Conservation (phyloP, 2,113 vertebrate genomes). For the Bambusicola thoracicus region DNA sequence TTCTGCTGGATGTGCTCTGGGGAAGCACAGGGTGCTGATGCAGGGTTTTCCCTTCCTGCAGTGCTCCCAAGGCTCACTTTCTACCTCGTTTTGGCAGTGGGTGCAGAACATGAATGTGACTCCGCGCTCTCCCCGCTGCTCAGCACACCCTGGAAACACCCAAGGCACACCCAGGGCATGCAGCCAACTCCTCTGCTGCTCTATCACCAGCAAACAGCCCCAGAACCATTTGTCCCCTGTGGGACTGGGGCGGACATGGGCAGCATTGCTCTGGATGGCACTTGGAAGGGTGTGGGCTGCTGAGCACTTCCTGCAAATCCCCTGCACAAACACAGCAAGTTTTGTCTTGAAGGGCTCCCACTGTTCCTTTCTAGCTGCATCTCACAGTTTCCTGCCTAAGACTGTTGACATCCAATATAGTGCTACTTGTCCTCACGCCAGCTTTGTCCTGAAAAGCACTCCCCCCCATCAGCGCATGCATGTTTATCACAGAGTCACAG, state of each 20-base stretch:
- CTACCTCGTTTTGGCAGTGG: not conserved
- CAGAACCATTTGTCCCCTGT: not conserved
- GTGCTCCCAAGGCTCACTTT: not conserved
- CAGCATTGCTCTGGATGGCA: accelerated
- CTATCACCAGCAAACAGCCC: not conserved
- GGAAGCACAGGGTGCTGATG: not conserved
- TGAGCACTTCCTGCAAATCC: not conserved
- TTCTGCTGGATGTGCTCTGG: not conserved
- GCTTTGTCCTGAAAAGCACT: not conserved
- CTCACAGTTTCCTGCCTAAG: not conserved
- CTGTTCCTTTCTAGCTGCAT: accelerated
- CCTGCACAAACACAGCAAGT: not conserved
- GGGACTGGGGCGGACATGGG: accelerated
- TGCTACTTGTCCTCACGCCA: not conserved
- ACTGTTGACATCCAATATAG: not conserved
- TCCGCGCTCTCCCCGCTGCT: accelerated
- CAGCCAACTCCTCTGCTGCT: not conserved
- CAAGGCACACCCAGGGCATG: conserved; percentile 34
- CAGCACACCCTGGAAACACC: not conserved
- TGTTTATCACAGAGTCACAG: no score
- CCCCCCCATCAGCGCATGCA: accelerated
- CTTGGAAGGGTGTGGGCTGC: not conserved
- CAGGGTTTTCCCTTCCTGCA: not conserved
- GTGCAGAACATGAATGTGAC: not conserved
- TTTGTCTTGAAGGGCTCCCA: not conserved